Base-by-base conservation (phyloP, 1,140 invertebrate species). In the Conus betulinus region DNA sequence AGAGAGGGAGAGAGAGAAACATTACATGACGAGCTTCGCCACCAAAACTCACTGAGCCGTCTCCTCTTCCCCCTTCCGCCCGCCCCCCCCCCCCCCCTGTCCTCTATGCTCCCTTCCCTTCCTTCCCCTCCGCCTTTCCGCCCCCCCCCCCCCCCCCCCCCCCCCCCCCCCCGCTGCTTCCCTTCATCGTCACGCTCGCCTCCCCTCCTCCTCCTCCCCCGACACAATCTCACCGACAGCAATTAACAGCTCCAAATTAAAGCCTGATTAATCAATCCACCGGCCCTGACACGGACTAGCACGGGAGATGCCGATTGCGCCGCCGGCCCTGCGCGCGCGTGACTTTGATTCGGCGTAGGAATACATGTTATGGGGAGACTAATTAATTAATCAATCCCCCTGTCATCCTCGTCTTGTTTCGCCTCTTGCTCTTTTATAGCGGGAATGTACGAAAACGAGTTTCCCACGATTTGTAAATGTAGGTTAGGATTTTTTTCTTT, bases 251-350 rank as follows among this genome's bases (percentile, higher is more conserved):
- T 2, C n/a, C 51, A 13, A 25, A 57, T 52, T 84, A 52, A 25
- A 11, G 7, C n/a, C n/a, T 55, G n/a, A 84, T 84, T 84, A n/a
- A 57, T 63, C 82, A 55, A 84, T 57, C 53, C 8, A 84, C 20
- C 23, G 57, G 15, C 7, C 15, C 79, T 27, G 79, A 82, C 39
- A 52, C 11, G 13, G 17, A 25, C 82, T 6, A 13, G 52, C 51
- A 83, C 82, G 1, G 11, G 23, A 84, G 10, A n/a, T 8, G 0
- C 11, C n/a, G 10, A 63, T 11, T 7, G 20, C 6, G 11, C 20
- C 57, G 1, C 52, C 57, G 53, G 57, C 82, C 5, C 6, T 6
- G 57, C 82, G 82, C 57, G 52, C 25, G 82, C 57, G 82, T 63
- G 53, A 57, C 7, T 84, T 84, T 10, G 57, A 63, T 84, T 53